Evolutionary conservation across 2,888 invertebrate genomes (phyloP).

Genomic region (Pammene aurita): DNA sequence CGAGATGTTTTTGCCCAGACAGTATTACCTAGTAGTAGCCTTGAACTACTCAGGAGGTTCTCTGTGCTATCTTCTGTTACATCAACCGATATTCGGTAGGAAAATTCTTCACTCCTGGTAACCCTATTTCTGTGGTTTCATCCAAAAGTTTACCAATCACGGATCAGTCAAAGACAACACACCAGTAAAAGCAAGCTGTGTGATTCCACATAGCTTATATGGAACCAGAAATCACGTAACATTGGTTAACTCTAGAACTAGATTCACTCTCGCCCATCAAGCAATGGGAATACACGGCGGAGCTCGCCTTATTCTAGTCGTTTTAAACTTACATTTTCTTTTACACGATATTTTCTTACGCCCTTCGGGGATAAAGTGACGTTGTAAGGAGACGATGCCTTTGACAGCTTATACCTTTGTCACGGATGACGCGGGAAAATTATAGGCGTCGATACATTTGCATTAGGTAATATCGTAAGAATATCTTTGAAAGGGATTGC

Average conservation of each 20-base stretch:
- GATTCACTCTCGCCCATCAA: not conserved
- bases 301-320: slow-evolving; percentile 55
- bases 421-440: slow-evolving; percentile 58
- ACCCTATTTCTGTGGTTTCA: too few species aligned
- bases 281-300: slow-evolving; percentile 43
- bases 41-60: too few species aligned
- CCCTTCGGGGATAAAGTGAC: slow-evolving; percentile 61
- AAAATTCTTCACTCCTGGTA: too few species aligned
- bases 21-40: too few species aligned
- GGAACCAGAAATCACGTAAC: not conserved
- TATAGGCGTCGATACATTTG: slow-evolving; percentile 47
- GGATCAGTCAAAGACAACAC: not conserved
- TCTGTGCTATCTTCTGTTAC: too few species aligned
- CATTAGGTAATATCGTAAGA: slow-evolving; percentile 8
- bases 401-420: slow-evolving; percentile 72
- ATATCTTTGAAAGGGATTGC: slow-evolving; percentile 18
- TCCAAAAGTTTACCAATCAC: too few species aligned
- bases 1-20: too few species aligned
- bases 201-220: not conserved
- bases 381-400: slow-evolving; percentile 66
- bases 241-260: not conserved
- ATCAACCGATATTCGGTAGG: too few species aligned
- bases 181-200: too few species aligned
- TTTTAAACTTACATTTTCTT: slow-evolving; percentile 60
- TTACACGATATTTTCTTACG: slow-evolving; percentile 68